Evolutionary conservation across 2,888 invertebrate species (phyloP).

Genomic region (Alsophila aescularia): DNA sequence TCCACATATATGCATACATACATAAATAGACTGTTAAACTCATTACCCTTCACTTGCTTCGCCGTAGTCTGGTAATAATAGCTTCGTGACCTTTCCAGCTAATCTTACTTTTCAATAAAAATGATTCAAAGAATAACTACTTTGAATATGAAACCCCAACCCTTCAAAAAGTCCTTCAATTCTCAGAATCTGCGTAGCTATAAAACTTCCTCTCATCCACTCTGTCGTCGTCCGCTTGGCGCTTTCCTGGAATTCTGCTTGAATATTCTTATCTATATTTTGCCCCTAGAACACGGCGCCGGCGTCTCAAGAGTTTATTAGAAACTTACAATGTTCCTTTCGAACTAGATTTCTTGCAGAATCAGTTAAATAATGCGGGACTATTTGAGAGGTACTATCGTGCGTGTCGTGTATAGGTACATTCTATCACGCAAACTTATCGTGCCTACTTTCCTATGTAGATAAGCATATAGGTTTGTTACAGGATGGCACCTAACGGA

Average conservation of each 20-base stretch:
- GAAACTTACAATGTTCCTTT: conserved; percentile 2
- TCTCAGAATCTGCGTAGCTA: too few species aligned
- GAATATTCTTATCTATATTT: not conserved
- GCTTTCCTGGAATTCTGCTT: not conserved
- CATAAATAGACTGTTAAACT: too few species aligned
- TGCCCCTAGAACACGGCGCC: not conserved
- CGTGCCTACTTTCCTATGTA: not conserved
- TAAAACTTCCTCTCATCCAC: too few species aligned
- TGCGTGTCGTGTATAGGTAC: not conserved
- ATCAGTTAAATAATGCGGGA: not conserved
- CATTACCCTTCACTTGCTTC: too few species aligned
- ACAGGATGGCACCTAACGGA: too few species aligned
- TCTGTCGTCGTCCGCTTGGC: not conserved
- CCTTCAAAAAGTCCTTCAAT: too few species aligned
- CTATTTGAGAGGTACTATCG: not conserved
- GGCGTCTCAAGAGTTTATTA: conserved; percentile 11
- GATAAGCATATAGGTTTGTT: not conserved
- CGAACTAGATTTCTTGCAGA: conserved; percentile 5
- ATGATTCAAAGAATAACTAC: too few species aligned
- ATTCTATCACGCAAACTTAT: not conserved
- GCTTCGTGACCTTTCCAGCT: too few species aligned
- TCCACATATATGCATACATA: too few species aligned
- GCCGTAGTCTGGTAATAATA: too few species aligned
- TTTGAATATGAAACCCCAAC: too few species aligned
- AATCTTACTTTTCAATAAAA: too few species aligned